Evolutionary conservation across 2,113 vertebrate species (phyloP).

Genomic region (Trachemys scripta): DNA sequence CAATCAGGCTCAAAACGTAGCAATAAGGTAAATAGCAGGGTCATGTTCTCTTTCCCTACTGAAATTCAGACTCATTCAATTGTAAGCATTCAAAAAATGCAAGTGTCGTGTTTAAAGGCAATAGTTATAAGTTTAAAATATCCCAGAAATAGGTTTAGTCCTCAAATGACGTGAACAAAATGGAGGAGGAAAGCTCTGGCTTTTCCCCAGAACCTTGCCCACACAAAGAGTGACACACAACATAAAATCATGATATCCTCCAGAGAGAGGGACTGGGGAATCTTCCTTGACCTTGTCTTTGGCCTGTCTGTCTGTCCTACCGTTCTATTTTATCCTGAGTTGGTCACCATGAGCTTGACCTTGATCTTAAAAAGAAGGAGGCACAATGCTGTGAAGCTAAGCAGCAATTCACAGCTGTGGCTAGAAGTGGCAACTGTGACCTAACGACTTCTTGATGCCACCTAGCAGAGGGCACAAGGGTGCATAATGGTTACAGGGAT

Average conservation of each 20-base stretch:
- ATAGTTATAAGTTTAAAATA: background rate
- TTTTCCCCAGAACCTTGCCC: background rate
- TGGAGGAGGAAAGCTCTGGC: background rate
- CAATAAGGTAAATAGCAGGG: background rate
- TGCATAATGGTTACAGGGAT: background rate
- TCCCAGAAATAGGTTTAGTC: background rate
- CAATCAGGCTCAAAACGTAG: background rate
- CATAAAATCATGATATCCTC: background rate
- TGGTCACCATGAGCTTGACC: background rate
- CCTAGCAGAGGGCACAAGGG: background rate
- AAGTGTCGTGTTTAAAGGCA: background rate
- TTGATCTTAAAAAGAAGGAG: background rate
- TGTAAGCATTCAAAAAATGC: background rate
- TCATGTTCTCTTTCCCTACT: background rate
- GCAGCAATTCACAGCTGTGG: conserved; percentile 40
- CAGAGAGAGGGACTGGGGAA: background rate
- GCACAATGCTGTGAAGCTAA: conserved; percentile 33
- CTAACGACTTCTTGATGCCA: background rate
- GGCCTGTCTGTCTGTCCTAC: conserved; percentile 14
- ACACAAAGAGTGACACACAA: background rate
- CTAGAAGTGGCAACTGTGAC: background rate
- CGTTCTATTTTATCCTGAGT: background rate
- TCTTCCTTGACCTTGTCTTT: conserved; percentile 51
- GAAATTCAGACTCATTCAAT: background rate
- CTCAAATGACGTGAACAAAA: background rate